Conservation (phyloP, 1,140 invertebrate genomes). For the Penaeus vannamei region DNA sequence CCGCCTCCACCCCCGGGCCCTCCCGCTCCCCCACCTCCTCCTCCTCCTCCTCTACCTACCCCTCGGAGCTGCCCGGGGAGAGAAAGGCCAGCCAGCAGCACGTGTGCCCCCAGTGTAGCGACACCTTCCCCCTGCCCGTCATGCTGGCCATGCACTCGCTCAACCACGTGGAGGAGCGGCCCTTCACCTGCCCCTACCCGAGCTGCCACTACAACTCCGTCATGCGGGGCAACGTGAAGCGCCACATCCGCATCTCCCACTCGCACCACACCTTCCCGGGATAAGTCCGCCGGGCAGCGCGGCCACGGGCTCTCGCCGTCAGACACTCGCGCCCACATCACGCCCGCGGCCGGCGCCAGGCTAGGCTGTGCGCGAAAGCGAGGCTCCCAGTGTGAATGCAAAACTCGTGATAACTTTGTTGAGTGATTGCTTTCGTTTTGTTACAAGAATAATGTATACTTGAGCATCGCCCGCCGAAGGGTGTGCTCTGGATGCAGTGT, state of each 20-base stretch:
- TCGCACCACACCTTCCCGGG: constrained; percentile 45
- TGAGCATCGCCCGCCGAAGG: too few species aligned
- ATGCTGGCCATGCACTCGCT: constrained; percentile 59
- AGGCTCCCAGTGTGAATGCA: too few species aligned
- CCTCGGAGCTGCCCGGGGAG: not conserved
- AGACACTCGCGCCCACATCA: too few species aligned
- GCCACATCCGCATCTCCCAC: constrained; percentile 56
- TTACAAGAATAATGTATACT: too few species aligned
- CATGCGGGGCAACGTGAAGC: constrained; percentile 59
- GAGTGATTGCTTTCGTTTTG: too few species aligned
- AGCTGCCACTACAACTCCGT: constrained; percentile 71
- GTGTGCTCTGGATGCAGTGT: too few species aligned
- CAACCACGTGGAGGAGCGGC: constrained; percentile 71
- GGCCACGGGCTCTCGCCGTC: too few species aligned
- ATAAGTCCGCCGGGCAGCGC: not conserved
- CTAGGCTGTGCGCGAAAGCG: too few species aligned
- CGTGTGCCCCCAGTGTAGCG: constrained; percentile 45
- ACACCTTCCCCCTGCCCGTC: constrained; percentile 56
- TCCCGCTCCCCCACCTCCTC: constrained; percentile 38
- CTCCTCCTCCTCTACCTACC: not conserved
- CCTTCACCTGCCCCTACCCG: constrained; percentile 71
- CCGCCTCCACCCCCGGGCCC: constrained; percentile 54
- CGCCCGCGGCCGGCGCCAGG: too few species aligned
- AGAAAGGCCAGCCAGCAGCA: constrained; percentile 2
- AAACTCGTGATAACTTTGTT: too few species aligned